Base-by-base conservation (phyloP, 2,113 vertebrate species). In the Natator depressus region DNA sequence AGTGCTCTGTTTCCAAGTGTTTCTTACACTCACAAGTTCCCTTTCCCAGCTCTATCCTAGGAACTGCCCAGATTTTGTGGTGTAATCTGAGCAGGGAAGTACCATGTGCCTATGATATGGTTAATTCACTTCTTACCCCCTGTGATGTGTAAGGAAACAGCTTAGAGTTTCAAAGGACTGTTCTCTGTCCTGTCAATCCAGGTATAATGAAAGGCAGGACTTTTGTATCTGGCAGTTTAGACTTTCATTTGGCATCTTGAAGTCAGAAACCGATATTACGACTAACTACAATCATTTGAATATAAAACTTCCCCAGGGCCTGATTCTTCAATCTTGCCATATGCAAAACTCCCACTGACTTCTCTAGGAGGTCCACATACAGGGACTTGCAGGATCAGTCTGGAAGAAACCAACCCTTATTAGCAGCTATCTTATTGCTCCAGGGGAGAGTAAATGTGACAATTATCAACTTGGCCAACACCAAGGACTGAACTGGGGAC, bases 21-120 rank as follows among this genome's bases (percentile, higher is more conserved):
- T 91, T 92, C 96, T 97, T 90, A 10, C 93, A 75, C 96, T 97
- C 95, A 96, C 96, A 85, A 94, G 88, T 95, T 93, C 91, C 94
- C 95, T 93, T 83, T 85, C 83, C 95, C 93, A 97, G 91, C 89
- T 87, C 95, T 95, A 54, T 94, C 91, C 86, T 80, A 97, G 95
- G 97, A 97, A 97, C 96, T 97, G 97, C 96, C 97, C 95, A 96
- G 95, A 98, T 97, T 97, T 94, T 96, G 94, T 85, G 94, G 95
- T 98, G 98, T 97, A 98, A 98, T 97, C 95, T 93, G 98, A 98
- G 97, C 94, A 98, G 97, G 94, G 95, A 96, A 98, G 95, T 95
- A 96, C 96, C 97, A 91, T 96, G 96, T 92, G 97, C 96, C 95
- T 96, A 92, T 94, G 96, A 97, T 96, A 97, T 75, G 85, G 96